Conservation (phyloP, 2,888 invertebrate genomes). For the Polyommatus iphigenia region DNA sequence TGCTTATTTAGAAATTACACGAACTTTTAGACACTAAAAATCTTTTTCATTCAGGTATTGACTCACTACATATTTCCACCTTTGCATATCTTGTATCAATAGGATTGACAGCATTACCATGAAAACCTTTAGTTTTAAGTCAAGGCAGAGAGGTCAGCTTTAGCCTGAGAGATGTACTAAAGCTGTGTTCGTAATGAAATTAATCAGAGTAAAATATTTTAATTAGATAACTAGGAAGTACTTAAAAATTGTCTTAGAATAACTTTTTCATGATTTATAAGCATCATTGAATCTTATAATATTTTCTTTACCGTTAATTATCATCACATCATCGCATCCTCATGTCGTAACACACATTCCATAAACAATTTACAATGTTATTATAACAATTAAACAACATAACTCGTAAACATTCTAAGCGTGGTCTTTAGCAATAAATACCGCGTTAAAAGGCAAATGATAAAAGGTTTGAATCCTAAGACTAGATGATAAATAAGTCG, state of each 20-base stretch:
- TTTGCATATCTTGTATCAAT: too few relatives aligned
- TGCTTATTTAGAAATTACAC: too few relatives aligned
- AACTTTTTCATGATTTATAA: neutral
- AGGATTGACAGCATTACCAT: too few relatives aligned
- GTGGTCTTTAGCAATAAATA: conserved; percentile 12
- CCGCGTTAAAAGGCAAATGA: neutral
- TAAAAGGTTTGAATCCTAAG: neutral
- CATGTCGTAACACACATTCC: neutral
- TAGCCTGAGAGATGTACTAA: too few relatives aligned
- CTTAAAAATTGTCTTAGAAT: neutral
- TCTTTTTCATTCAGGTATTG: too few relatives aligned
- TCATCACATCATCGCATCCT: neutral
- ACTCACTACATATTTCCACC: too few relatives aligned
- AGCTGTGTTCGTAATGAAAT: too few relatives aligned
- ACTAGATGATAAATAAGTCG: neutral
- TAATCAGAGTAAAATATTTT: too few relatives aligned
- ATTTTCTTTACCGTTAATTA: neutral
- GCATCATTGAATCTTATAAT: neutral
- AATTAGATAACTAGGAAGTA: neutral
- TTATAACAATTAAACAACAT: conserved; percentile 21
- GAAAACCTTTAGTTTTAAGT: too few relatives aligned
- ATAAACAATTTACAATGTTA: conserved; percentile 11
- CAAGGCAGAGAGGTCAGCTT: too few relatives aligned
- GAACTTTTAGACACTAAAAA: too few relatives aligned
- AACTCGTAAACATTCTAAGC: neutral